These are phyloP conservation scores for Glaucopsyche alexis DNA, from an alignment of 2,888 invertebrate species.

Conservation along the genomic window DNA sequence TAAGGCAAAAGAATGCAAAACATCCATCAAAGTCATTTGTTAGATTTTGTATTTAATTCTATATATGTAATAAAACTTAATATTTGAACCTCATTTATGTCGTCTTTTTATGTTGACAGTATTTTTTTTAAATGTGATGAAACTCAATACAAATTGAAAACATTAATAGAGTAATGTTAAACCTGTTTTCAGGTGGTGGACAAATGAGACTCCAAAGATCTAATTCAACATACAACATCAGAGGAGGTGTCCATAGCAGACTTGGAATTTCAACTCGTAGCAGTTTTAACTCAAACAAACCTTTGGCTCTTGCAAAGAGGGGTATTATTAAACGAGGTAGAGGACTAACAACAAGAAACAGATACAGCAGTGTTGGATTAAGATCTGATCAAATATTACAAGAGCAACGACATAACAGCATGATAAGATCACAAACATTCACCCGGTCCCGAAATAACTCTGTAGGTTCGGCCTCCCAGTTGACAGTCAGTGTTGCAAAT, in stretches of 20 bases:
- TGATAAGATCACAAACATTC: constrained; percentile 71
- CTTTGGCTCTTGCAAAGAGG: constrained; percentile 65
- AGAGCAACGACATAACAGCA: constrained; percentile 59
- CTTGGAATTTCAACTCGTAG: constrained; percentile 62
- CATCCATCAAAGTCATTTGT: background rate
- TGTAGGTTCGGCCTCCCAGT: constrained; percentile 59
- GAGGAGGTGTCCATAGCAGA: constrained; percentile 60
- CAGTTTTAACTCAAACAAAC: constrained; percentile 54
- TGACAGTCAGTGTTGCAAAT: constrained; percentile 73
- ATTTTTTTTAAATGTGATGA: background rate
- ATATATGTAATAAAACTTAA: background rate
- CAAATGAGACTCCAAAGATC: constrained; percentile 54
- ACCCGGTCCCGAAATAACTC: constrained; percentile 71
- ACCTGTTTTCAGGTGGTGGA: constrained; percentile 50
- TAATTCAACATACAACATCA: constrained; percentile 60
- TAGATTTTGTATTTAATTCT: background rate
- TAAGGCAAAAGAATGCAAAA: background rate
- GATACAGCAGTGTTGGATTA: constrained; percentile 65
- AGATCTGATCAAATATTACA: constrained; percentile 72
- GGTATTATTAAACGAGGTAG: constrained; percentile 71
- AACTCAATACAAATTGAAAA: background rate
- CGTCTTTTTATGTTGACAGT: background rate
- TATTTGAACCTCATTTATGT: background rate
- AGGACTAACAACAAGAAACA: constrained; percentile 60
- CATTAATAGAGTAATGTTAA: background rate